Conservation (phyloP, 2,113 vertebrate species). For the Nibea albiflora region DNA sequence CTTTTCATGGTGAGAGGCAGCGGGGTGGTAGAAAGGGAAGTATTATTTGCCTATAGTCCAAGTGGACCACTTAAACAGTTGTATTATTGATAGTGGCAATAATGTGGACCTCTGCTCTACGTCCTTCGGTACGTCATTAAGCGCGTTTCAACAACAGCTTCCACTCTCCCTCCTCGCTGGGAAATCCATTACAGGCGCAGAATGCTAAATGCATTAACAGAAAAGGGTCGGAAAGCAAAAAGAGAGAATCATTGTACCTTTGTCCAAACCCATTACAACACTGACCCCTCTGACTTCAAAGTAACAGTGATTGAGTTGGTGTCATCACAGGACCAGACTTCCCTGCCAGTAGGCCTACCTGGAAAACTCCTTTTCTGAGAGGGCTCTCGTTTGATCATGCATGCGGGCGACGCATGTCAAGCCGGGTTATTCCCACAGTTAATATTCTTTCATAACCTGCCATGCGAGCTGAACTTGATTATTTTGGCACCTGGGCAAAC, state of each 20-base stretch:
- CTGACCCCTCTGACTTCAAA: conserved; percentile 81
- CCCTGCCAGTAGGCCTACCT: conserved; percentile 81
- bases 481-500: conserved; percentile 85
- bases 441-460: conserved; percentile 85
- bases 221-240: conserved; percentile 69
- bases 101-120: conserved; percentile 74
- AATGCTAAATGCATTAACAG: conserved; percentile 82
- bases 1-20: conserved; percentile 66
- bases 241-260: conserved; percentile 76
- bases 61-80: conserved; percentile 81
- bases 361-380: conserved; percentile 80
- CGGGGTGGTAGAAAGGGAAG: conserved; percentile 75
- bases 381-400: conserved; percentile 80
- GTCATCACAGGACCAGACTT: conserved; percentile 76
- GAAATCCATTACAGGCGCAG: conserved; percentile 77
- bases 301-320: conserved; percentile 82
- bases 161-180: conserved; percentile 71
- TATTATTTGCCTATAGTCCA: conserved; percentile 80
- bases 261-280: conserved; percentile 79
- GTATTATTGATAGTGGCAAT: conserved; percentile 83
- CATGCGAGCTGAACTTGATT: conserved; percentile 81
- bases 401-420: conserved; percentile 79
- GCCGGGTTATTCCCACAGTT: conserved; percentile 84
- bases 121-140: conserved; percentile 79
- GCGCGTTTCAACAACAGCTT: conserved; percentile 73